These are phyloP conservation scores for Tychaedon coryphoeus DNA, from an alignment of 2,113 vertebrate species.

Conservation along the genomic window DNA sequence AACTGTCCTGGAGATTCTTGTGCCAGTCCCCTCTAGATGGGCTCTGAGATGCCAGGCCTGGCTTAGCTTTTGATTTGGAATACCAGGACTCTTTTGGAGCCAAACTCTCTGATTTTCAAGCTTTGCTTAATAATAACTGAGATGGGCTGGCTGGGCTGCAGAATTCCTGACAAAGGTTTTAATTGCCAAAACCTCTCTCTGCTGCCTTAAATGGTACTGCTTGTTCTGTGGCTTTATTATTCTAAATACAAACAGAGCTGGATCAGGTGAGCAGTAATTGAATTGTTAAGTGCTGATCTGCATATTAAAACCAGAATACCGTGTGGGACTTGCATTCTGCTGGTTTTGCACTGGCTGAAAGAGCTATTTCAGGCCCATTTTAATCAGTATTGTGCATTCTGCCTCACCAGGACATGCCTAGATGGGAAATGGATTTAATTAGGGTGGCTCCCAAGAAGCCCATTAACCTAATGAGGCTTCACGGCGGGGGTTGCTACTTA, in stretches of 20 bases:
- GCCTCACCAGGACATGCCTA: neutral
- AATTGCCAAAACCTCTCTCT: neutral
- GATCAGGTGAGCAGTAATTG: constrained; percentile 3
- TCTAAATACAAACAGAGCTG: neutral
- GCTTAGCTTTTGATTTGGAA: neutral
- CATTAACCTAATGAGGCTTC: constrained; percentile 74
- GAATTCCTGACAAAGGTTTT: neutral
- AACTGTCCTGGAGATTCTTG: accelerated
- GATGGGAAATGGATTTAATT: constrained; percentile 67
- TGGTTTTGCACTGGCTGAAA: constrained; percentile 6
- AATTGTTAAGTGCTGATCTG: constrained; percentile 30
- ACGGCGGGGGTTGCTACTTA: constrained; percentile 61
- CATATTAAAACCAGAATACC: neutral
- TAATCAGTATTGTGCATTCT: constrained; percentile 2
- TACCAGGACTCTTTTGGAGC: neutral
- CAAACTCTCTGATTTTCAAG: neutral
- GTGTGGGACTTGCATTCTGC: neutral
- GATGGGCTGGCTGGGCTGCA: neutral
- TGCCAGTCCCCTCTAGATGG: neutral
- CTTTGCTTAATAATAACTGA: neutral
- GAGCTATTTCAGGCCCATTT: constrained; percentile 1
- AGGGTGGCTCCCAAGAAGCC: constrained; percentile 71
- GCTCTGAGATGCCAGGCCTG: neutral
- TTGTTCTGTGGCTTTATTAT: neutral
- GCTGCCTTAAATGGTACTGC: neutral